phyloP scores from a whole-genome alignment of 2,888 invertebrate species.

The Idaea aversata region DNA sequence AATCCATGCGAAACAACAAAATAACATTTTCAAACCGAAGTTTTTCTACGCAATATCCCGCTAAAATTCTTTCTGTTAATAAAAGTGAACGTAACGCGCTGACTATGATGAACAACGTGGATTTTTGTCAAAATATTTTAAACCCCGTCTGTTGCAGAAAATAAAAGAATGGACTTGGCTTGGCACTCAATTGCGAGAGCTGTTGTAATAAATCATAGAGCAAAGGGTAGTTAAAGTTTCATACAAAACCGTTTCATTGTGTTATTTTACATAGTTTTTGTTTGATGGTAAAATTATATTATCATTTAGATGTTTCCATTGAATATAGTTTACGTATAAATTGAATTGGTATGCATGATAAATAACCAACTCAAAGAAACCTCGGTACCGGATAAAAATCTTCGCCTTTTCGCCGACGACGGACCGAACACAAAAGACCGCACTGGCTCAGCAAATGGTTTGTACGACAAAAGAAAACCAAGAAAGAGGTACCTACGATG shows the following conservation, averaged over 20 bases:
- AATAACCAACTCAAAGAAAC: too few species aligned
- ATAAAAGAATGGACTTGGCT: neutral
- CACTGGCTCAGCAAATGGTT: too few species aligned
- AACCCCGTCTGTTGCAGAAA: neutral
- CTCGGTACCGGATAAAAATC: too few species aligned
- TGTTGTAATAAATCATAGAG: neutral
- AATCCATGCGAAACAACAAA: neutral
- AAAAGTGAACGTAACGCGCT: neutral
- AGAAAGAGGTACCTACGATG: too few species aligned
- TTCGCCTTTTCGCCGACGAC: too few species aligned
- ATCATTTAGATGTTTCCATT: too few species aligned
- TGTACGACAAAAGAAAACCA: too few species aligned
- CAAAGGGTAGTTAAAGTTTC: neutral
- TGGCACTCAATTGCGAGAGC: neutral
- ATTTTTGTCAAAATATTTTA: conserved; percentile 1
- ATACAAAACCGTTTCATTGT: neutral
- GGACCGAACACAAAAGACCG: too few species aligned
- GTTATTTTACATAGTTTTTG: neutral
- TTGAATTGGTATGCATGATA: too few species aligned
- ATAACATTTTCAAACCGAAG: neutral
- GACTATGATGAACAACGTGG: neutral
- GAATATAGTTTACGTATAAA: too few species aligned
- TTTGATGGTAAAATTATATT: neutral
- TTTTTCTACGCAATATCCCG: neutral
- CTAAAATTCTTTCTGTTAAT: neutral